Conservation (phyloP, 2,797 vertebrate genomes). For the Diceros bicornis region DNA sequence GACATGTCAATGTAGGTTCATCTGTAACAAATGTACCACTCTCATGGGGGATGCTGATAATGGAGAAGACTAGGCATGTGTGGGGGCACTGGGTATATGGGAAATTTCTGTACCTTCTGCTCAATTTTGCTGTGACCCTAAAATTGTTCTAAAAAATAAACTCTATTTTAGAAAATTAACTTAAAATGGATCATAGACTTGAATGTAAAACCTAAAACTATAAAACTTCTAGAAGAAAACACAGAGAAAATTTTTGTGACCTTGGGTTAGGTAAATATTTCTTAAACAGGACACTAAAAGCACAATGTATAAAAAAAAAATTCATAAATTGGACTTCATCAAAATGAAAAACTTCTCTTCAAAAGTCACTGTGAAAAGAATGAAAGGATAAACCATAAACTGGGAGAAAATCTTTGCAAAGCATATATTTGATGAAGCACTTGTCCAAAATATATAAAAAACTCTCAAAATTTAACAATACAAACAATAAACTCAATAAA, state of each 20-base stretch:
- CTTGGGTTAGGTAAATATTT: background rate
- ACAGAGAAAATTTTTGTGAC: background rate
- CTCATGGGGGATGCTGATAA: background rate
- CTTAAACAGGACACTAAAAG: background rate
- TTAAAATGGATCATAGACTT: background rate
- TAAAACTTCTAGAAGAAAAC: background rate
- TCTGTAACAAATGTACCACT: background rate
- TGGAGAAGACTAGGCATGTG: background rate
- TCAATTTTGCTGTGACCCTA: background rate
- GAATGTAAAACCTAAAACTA: conserved; percentile 6
- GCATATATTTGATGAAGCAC: background rate
- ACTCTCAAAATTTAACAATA: background rate
- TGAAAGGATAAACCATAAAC: background rate
- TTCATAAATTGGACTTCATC: background rate
- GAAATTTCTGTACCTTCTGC: background rate
- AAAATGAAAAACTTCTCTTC: background rate
- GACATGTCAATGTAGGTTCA: background rate
- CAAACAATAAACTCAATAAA: background rate
- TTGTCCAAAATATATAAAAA: background rate
- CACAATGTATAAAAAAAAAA: background rate
- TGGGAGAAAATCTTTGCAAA: background rate
- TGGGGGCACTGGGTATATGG: background rate
- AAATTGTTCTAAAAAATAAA: background rate
- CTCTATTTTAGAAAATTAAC: background rate
- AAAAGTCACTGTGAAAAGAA: background rate